Base-by-base conservation (phyloP, 2,888 invertebrate species). In the Dasypolia templi region DNA sequence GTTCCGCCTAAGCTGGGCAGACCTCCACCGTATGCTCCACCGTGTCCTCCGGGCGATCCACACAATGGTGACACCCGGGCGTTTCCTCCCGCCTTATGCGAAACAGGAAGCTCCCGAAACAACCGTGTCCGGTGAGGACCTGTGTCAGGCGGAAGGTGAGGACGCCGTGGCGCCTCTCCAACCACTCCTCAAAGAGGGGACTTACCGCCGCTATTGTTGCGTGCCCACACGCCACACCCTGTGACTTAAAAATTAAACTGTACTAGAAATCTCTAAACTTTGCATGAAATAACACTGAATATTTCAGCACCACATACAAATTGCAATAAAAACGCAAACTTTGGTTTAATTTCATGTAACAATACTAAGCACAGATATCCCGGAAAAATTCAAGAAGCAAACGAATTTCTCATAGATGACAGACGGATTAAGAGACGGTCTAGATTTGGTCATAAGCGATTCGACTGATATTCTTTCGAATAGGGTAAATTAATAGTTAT, bases 361-460 rank as follows among this genome's bases (percentile, higher is more conserved):
- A 32, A 26, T 49, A 55, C 17, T 42, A 58, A 51, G 62, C 42
- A 29, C 46, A 58, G 35, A 49, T 58, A 70, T 42, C 32, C 17
- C 4, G 56, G 51, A 79, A 77, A 77, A 59, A 79, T 82, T 70
- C 63, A 66, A 42, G 51, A 39, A 58, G 53, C 22, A 39, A 72
- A 58, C 66, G 29, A 63, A 83, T 72, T 63, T 55, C 42, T 63
- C 51, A 55, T 70, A 79, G 56, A 62, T 83, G 80, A 83, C 64
- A 53, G 51, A 12, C 11, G 59, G 73, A 83, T 83, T 79, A 79
- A 49, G 46, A 32, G 39, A 32, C 22, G 12, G 51, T n/a, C 64
- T 79, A 80, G 79, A 80, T 82, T 68, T 35, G 72, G 46, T 44
- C 29, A 55, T 29, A 68, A 79, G 79, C 39, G 64, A 68, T 79